Evolutionary conservation across 2,888 invertebrate genomes (phyloP), one percentile per base, ranked within the genome.

Genomic region (Dynastes grantii): DNA sequence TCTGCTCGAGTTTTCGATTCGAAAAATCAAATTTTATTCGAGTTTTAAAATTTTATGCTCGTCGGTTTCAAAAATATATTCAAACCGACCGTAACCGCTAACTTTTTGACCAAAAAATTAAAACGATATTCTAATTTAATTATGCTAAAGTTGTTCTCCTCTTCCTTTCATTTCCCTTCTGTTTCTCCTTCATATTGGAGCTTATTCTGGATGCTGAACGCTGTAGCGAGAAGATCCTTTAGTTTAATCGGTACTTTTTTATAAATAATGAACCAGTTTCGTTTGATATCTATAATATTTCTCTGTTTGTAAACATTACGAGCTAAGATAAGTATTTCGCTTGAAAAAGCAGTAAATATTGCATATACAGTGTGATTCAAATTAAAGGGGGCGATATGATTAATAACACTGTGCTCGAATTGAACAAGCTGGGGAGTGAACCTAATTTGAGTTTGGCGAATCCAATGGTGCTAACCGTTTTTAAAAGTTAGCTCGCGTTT

Each of bases 51-150:
- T 58, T 58, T 71, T n/a, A 58, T 37, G 2, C 55, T 45, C 37
- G 22, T 37, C 27, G 9, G 61, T 55, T n/a, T 55, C 61, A 51
- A 45, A 68, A 49, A 68, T 68, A 16, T 68, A 71, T 71, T 58
- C 71, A 53, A 16, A n/a, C 22, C 37, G 16, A 58, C 32, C 8
- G 37, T 2, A 40, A 45, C 32, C 1, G 22, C 8, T 61, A 55
- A 71, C 55, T 40, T 71, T 71, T 71, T 71, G 27, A 71, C 55
- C n/a, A 40, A 71, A 53, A 71, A 37, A 71, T 71, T 55, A 71
- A 71, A 58, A 13, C 32, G 71, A 71, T 71, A 58, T 37, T 58
- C 55, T 55, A 71, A 55, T 55, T 58, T 55, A 58, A 58, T 71
- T 71, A 37, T 71, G 37, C 55, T 5, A 68, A 68, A 68, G 68